Conservation (phyloP, 2,113 vertebrate genomes). For the Phaetusa simplex region DNA sequence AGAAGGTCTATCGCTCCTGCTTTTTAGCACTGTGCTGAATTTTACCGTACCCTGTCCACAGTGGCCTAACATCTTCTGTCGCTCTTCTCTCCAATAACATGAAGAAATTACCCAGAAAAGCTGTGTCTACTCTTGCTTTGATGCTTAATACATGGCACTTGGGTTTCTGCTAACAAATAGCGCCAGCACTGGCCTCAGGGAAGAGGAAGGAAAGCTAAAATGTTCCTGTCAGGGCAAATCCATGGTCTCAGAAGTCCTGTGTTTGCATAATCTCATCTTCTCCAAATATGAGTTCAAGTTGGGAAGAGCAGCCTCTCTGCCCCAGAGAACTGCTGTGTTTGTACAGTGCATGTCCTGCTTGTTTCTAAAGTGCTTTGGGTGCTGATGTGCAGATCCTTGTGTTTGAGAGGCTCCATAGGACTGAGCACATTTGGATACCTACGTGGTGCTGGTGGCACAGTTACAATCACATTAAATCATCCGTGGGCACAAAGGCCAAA, state of each 20-base stretch:
- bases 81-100: background rate
- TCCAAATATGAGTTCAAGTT: background rate
- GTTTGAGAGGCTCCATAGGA: background rate
- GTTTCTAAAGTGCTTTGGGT: background rate
- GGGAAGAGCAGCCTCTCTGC: background rate
- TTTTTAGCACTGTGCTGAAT: background rate
- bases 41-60: background rate
- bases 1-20: background rate
- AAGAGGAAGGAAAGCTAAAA: background rate
- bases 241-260: background rate
- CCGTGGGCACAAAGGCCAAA: background rate
- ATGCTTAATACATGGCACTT: rapidly evolving
- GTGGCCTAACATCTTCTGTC: background rate
- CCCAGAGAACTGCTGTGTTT: background rate
- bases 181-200: background rate
- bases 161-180: background rate
- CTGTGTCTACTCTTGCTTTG: background rate
- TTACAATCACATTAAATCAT: background rate
- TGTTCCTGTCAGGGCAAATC: background rate
- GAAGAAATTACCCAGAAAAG: background rate
- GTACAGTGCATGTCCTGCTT: background rate
- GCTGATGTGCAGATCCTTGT: background rate
- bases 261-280: background rate
- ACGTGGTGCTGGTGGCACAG: rapidly evolving
- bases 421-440: background rate